Base-by-base conservation (phyloP, 1,140 invertebrate species). In the Coenobita brevimanus region DNA sequence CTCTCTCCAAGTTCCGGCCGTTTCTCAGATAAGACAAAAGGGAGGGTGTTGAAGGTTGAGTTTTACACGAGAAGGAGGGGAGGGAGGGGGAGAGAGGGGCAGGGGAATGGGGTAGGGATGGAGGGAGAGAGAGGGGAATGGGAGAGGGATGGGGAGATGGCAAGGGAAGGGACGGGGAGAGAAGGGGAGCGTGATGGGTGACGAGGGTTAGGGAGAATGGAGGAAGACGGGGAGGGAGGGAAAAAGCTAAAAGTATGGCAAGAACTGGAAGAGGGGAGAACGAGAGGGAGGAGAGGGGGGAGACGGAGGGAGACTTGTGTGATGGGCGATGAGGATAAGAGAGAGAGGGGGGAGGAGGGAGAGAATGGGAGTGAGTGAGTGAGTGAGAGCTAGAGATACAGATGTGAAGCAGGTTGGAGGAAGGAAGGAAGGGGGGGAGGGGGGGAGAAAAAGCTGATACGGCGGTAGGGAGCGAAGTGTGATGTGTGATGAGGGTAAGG, bases 261-360 rank as follows among this genome's bases (percentile, higher is more conserved):
- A n/a, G n/a, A 8, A 10, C 4, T 24, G n/a, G n/a, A 33, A 67
- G n/a, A 57, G 54, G n/a, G n/a, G n/a, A 57, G 10, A 57, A 57
- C 54, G 54, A 57, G n/a, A 57, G 10, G 54, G 30, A 67, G 4
- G 8, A 24, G n/a, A 24, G n/a, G 30, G 30, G 30, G n/a, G n/a
- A 33, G n/a, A 10, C 6, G 8, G 8, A 8, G 6, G 6, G n/a
- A 24, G 21, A 33, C n/a, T n/a, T n/a, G 6, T 6, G 64, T 6
- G 4, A 10, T 6, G n/a, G n/a, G 8, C 6, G n/a, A 33, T 6
- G 64, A 24, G n/a, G 64, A 24, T 6, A n/a, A 67, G 64, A 67
- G 64, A 67, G 64, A 67, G 21, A 67, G 64, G n/a, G 64, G 64
- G 64, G 30, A 57, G 54, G n/a, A 57, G 54, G 54, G 54, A 57